Evolutionary conservation across 1,140 invertebrate species (phyloP).

Genomic region (Adoxophyes honmai): DNA sequence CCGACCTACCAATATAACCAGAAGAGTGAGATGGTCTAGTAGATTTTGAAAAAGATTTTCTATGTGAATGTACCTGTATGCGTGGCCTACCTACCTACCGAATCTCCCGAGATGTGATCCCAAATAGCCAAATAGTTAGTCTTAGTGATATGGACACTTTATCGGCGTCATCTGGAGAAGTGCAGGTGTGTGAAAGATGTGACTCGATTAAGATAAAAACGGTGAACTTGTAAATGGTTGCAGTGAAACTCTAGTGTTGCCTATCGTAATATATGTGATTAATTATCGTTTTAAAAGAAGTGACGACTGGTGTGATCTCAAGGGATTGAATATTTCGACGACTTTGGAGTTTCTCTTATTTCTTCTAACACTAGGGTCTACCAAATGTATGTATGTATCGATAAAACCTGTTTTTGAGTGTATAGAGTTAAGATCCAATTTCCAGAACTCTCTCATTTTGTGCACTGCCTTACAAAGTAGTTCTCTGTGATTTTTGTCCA

Average conservation of each 20-base stretch:
- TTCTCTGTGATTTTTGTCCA: constrained; percentile 34
- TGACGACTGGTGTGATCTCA: constrained; percentile 58
- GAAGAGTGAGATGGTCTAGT: constrained; percentile 35
- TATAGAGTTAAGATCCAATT: constrained; percentile 31
- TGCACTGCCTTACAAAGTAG: constrained; percentile 43
- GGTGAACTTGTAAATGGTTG: constrained; percentile 29
- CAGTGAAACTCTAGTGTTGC: constrained; percentile 44
- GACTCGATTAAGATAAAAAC: constrained; percentile 13
- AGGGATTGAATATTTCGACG: constrained; percentile 44
- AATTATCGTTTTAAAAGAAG: constrained; percentile 38
- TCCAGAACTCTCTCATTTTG: constrained; percentile 38
- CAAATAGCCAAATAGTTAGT: constrained; percentile 47
- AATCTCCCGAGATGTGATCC: constrained; percentile 32
- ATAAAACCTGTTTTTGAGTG: constrained; percentile 24
- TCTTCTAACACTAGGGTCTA: constrained; percentile 9
- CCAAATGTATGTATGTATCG: constrained; percentile 25
- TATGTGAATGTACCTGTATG: constrained; percentile 40
- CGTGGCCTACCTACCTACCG: constrained; percentile 45
- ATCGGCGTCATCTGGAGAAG: constrained; percentile 17
- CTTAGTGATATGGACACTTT: constrained; percentile 32
- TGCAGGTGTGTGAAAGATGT: not conserved
- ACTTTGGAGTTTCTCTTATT: constrained; percentile 31
- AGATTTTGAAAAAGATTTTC: constrained; percentile 14
- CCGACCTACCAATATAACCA: constrained; percentile 18
- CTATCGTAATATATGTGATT: constrained; percentile 54